These are phyloP conservation scores for Scomber scombrus DNA, from an alignment of 2,113 vertebrate species.

Conservation along the genomic window DNA sequence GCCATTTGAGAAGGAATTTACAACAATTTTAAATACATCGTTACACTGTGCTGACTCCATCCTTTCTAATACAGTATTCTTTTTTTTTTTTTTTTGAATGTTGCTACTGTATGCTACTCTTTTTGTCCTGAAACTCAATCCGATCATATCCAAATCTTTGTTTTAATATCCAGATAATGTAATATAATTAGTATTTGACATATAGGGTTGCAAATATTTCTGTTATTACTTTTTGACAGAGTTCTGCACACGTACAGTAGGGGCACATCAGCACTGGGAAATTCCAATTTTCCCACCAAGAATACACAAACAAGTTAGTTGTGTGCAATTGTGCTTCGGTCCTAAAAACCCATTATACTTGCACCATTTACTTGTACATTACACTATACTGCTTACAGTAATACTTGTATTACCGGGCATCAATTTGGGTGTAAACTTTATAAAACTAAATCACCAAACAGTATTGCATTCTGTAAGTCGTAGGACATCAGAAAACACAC, in stretches of 20 bases:
- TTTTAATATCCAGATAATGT: slow-evolving; percentile 22
- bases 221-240: slow-evolving; percentile 31
- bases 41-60: slow-evolving; percentile 43
- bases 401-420: slow-evolving; percentile 54
- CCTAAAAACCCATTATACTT: slow-evolving; percentile 67
- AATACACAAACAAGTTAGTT: slow-evolving; percentile 47
- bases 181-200: slow-evolving; percentile 22
- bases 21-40: slow-evolving; percentile 45
- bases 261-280: slow-evolving; percentile 40
- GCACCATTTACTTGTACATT: slow-evolving; percentile 67
- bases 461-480: slow-evolving; percentile 54
- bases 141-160: slow-evolving; percentile 29
- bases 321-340: slow-evolving; percentile 73
- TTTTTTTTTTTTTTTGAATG: slow-evolving; percentile 43
- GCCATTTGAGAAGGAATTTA: slow-evolving; percentile 40
- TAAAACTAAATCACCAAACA: slow-evolving; percentile 64
- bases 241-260: slow-evolving; percentile 43
- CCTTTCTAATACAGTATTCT: slow-evolving; percentile 22
- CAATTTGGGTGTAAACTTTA: slow-evolving; percentile 50
- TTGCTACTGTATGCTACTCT: slow-evolving; percentile 67
- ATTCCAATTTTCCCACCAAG: slow-evolving; percentile 35
- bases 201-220: slow-evolving; percentile 31
- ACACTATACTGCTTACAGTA: slow-evolving; percentile 62
- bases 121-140: slow-evolving; percentile 10
- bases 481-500: slow-evolving; percentile 50